Evolutionary conservation across 2,888 invertebrate species (phyloP).

Genomic region (Rhagonycha lutea): DNA sequence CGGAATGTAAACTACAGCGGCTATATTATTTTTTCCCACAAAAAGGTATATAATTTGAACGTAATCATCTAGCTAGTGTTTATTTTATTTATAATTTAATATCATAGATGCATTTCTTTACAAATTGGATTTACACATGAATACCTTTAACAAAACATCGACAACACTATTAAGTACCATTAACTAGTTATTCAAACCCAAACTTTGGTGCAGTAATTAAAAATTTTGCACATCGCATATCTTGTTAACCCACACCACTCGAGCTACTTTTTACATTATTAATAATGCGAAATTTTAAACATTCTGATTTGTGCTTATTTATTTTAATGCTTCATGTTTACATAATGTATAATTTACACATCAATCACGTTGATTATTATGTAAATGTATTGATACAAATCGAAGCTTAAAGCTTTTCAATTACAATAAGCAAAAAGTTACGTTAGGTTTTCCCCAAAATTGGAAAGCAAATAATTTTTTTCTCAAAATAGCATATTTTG

Average conservation of each 20-base stretch:
- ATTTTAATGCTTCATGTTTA: background rate
- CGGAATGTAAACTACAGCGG: conserved; percentile 36
- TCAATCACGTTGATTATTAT: background rate
- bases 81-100: conserved; percentile 39
- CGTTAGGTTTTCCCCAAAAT: background rate
- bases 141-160: conserved; percentile 20
- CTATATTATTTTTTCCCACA: conserved; percentile 35
- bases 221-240: background rate
- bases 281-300: too few relatives aligned
- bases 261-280: background rate
- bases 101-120: conserved; percentile 31
- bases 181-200: background rate
- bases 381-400: background rate
- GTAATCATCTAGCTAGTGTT: conserved; percentile 36
- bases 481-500: background rate
- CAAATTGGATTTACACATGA: conserved; percentile 27
- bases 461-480: background rate
- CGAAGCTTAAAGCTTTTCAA: background rate
- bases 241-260: background rate
- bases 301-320: background rate
- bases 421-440: background rate
- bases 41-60: conserved; percentile 35
- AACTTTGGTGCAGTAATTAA: background rate
- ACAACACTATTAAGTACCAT: conserved; percentile 10
- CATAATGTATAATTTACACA: background rate